A percentile compares a stretch with the other conserved stretches of the same genome.
Evolutionary conservation across 1,140 invertebrate genomes (phyloP).

Genomic region (Orchesella cincta): DNA sequence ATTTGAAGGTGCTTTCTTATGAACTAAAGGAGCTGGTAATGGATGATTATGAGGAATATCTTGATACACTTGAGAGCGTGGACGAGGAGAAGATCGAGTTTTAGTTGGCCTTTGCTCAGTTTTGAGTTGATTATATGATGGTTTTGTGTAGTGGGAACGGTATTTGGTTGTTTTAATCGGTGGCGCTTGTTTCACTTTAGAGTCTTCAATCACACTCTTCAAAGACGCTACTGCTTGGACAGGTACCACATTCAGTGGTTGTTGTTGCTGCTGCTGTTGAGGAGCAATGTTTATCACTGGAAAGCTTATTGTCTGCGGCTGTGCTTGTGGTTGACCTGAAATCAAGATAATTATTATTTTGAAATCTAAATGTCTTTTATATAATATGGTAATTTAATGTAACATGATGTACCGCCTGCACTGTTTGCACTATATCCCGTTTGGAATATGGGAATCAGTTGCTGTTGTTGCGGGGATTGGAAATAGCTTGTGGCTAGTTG

Average conservation of each 20-base stretch:
- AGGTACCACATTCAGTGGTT: not conserved
- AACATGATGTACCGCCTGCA: no score
- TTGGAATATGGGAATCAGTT: no score
- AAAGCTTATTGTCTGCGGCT: no score
- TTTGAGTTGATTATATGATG: not conserved
- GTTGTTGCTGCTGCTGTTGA: not conserved
- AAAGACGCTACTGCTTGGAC: not conserved
- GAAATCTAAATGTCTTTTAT: no score
- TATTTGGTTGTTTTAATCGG: not conserved
- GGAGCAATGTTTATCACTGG: not conserved
- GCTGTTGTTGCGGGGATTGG: not conserved
- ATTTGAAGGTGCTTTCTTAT: no score
- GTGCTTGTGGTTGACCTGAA: not conserved
- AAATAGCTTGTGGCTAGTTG: not conserved
- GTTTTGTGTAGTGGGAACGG: not conserved
- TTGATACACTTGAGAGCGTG: not conserved
- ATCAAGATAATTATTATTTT: no score
- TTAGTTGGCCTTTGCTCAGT: no score
- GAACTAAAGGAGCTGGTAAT: not conserved
- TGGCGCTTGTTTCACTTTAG: not conserved
- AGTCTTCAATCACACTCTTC: no score
- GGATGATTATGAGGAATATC: conserved; percentile 12
- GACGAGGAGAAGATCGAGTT: no score
- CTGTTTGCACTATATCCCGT: no score
- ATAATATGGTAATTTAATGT: no score